Conservation (phyloP, 2,888 invertebrate species). For the Stenodera caucasica region DNA sequence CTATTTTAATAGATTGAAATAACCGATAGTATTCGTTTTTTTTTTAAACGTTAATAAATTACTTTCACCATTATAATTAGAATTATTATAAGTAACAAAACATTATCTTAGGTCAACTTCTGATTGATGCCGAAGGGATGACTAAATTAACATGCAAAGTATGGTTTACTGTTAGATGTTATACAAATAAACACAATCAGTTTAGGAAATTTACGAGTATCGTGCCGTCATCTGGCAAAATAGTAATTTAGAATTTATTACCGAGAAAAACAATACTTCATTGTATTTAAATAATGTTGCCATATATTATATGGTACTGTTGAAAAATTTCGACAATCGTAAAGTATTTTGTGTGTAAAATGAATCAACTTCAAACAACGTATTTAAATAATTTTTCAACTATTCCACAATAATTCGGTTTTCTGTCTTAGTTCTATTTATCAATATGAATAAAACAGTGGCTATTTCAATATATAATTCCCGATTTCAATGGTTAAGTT, state of each 20-base stretch:
- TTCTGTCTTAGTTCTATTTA: background rate
- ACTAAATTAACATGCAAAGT: background rate
- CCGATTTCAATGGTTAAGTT: background rate
- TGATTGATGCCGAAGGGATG: background rate
- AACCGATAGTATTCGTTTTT: background rate
- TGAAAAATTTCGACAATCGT: background rate
- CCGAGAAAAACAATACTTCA: conserved; percentile 6
- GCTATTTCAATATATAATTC: background rate
- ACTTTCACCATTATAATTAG: no score
- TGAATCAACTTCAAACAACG: background rate
- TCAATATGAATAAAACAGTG: background rate
- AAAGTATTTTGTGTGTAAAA: background rate
- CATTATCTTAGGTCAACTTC: background rate
- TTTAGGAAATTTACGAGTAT: conserved; percentile 6
- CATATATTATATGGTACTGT: background rate
- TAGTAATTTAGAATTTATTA: conserved; percentile 11
- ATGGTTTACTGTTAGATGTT: background rate
- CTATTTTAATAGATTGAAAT: background rate
- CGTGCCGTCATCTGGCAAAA: conserved; percentile 9
- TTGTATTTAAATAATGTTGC: conserved; percentile 1
- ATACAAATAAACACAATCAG: conserved; percentile 1
- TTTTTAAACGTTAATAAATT: background rate
- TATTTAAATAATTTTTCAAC: no score
- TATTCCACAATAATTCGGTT: no score
- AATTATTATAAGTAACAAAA: background rate